Percentiles rank a stretch among this genome's conserved stretches.
Conservation (phyloP, 1,140 invertebrate genomes). For the Neodiprion virginianus region DNA sequence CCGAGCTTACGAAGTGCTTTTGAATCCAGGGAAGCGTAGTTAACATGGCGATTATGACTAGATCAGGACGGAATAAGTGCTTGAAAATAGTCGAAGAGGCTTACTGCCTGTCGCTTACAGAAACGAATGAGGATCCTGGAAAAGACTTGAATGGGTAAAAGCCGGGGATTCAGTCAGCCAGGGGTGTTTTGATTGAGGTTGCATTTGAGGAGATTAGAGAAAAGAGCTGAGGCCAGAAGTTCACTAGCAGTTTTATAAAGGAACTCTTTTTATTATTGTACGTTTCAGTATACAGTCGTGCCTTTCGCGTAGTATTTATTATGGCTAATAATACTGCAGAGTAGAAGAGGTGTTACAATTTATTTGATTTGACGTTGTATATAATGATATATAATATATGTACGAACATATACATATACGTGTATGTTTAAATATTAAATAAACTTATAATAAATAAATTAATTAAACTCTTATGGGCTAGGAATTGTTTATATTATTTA, state of each 20-base stretch:
- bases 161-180: background rate
- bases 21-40: no score
- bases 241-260: background rate
- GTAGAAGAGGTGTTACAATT: conserved; percentile 51
- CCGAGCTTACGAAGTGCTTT: no score
- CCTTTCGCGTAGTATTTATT: conserved; percentile 23
- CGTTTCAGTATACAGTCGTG: conserved; percentile 41
- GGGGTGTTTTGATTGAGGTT: background rate
- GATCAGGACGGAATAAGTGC: no score
- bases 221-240: background rate
- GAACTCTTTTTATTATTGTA: conserved; percentile 8
- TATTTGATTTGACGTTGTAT: conserved; percentile 29
- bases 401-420: background rate
- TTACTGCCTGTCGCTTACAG: background rate
- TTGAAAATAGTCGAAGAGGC: no score
- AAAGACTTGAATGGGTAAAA: background rate
- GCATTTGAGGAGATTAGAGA: background rate
- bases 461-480: conserved; percentile 18
- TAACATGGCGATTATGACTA: no score
- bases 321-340: conserved; percentile 58
- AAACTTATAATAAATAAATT: conserved; percentile 55
- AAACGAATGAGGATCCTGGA: background rate
- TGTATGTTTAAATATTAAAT: conserved; percentile 46
- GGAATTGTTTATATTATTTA: background rate
- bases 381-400: conserved; percentile 49